These are phyloP conservation scores for Neocrepidodera transversa DNA, from an alignment of 2,888 invertebrate species.

Conservation along the genomic window DNA sequence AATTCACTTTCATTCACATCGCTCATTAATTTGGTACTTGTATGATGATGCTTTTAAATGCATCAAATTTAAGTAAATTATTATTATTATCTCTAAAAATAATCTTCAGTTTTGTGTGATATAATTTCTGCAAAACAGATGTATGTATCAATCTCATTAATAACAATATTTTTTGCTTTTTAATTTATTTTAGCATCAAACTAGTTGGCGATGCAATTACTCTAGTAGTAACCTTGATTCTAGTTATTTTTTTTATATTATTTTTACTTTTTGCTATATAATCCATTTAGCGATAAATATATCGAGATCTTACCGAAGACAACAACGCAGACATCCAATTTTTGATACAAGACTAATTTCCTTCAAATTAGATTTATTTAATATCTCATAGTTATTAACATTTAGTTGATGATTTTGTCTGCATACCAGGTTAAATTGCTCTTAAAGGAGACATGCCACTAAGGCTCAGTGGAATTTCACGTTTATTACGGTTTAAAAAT, in stretches of 20 bases:
- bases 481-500: too few relatives aligned
- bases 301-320: conserved; percentile 6
- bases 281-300: conserved; percentile 6
- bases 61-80: too few relatives aligned
- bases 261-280: conserved; percentile 6
- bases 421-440: conserved; percentile 12
- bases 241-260: conserved; percentile 2
- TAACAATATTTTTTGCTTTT: too few relatives aligned
- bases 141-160: too few relatives aligned
- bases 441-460: neutral
- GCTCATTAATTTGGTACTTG: too few relatives aligned
- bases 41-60: too few relatives aligned
- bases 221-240: conserved; percentile 12
- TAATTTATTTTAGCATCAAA: too few relatives aligned
- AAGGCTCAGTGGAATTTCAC: conserved; percentile 10
- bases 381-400: conserved; percentile 11
- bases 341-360: conserved; percentile 4
- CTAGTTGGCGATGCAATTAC: too few relatives aligned
- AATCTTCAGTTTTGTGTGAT: too few relatives aligned
- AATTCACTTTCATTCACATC: too few relatives aligned
- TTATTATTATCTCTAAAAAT: too few relatives aligned
- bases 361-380: conserved; percentile 18
- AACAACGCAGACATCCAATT: neutral
- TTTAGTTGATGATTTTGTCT: conserved; percentile 13
- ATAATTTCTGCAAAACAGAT: too few relatives aligned